Evolutionary conservation across 2,888 invertebrate genomes (phyloP), one percentile per base, ranked within the genome.

Genomic region (Melinaea menophilus): DNA sequence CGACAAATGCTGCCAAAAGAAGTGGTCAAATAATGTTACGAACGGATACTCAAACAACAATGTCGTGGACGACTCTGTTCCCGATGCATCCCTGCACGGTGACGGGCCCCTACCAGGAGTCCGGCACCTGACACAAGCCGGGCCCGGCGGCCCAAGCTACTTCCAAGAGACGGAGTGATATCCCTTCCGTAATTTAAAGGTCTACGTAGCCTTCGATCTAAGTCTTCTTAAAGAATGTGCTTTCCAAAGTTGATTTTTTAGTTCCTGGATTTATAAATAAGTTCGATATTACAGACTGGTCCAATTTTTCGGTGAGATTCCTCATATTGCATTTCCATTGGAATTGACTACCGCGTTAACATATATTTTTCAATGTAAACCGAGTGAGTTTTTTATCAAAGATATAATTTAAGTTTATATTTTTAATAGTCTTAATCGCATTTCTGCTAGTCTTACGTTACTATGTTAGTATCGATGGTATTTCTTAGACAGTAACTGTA

Each of bases 21-120:
- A 84, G 86, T 63, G 86, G 87, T 3, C 92, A 91, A 74, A 80
- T 92, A 67, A 83, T 91, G 79, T 78, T 92, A 78, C 81, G 93
- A 68, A 92, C 94, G 0, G 92, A 93, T 62, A 95, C 96, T 58
- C 92, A 94, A 80, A 95, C 96, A 63, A 95, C 96, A 58, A 94
- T 94, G 92, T 95, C 96, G 74, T 94, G 95, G 94, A 96, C 96
- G 63, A 96, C 96, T 70, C 91, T 95, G 79, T 96, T 96, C 86
- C 96, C 96, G 66, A 96, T 95, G 95, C 95, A 95, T 82, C 95
- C 95, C 56, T 96, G 96, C 90, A 94, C 95, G 84, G 95, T 96
- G 76, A 95, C 96, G 69, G 96, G 96, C 71, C 95, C 96, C 66
- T 96, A 96, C 88, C 95, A 95, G 84, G 95, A 95, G 78, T 88